Conservation (phyloP, 2,888 invertebrate genomes). For the Eupithecia pulchellata region DNA sequence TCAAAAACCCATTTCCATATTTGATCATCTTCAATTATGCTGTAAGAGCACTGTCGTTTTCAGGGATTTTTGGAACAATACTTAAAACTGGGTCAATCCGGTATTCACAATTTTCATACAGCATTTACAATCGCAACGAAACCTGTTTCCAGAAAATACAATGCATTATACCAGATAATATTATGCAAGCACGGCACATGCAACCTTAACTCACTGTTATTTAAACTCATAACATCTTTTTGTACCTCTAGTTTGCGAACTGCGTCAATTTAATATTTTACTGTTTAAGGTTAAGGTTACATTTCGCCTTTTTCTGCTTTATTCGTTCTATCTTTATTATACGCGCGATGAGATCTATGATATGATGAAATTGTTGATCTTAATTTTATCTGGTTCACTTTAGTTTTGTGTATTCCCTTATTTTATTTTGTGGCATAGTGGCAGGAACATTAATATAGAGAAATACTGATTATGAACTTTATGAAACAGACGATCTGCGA, state of each 20-base stretch:
- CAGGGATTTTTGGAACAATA: neutral
- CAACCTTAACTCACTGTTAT: neutral
- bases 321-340: too few relatives aligned
- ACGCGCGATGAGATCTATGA: too few relatives aligned
- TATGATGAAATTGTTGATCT: too few relatives aligned
- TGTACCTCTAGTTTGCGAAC: neutral
- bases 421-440: too few relatives aligned
- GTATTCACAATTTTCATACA: conserved; percentile 1
- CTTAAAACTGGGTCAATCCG: neutral
- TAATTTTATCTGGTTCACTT: too few relatives aligned
- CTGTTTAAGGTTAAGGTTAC: neutral
- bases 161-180: neutral
- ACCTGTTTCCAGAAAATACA: neutral
- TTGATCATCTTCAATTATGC: conserved; percentile 48
- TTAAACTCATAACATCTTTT: neutral
- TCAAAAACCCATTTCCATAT: conserved; percentile 28
- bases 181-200: neutral
- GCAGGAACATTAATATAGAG: too few relatives aligned
- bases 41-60: conserved; percentile 38
- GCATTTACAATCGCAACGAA: neutral
- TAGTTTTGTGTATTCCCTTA: too few relatives aligned
- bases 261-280: neutral
- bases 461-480: too few relatives aligned
- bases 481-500: too few relatives aligned
- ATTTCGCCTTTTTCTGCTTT: neutral